Conservation (phyloP, 2,113 vertebrate genomes). For the Aptenodytes forsteri region DNA sequence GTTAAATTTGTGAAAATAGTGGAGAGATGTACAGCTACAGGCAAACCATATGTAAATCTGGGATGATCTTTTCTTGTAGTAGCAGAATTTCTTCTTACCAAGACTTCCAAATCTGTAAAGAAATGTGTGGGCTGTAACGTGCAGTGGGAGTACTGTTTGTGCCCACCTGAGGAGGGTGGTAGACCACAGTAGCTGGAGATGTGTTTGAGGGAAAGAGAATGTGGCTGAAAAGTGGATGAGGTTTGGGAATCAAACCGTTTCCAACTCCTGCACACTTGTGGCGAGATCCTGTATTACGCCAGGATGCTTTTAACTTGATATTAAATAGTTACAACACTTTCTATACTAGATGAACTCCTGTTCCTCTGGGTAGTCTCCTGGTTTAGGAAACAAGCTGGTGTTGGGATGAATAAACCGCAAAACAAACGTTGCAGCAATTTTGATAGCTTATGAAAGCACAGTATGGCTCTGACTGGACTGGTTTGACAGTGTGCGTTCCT, state of each 20-base stretch:
- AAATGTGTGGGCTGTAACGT: neutral
- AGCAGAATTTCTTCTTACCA: neutral
- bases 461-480: neutral
- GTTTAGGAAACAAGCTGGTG: neutral
- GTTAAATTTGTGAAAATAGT: neutral
- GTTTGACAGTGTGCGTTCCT: neutral
- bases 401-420: neutral
- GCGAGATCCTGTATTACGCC: neutral
- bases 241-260: neutral
- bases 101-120: neutral
- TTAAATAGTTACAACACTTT: neutral
- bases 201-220: neutral
- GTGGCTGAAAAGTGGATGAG: neutral
- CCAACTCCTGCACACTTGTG: neutral
- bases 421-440: neutral
- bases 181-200: neutral
- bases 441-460: neutral
- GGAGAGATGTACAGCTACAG: neutral
- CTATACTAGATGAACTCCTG: neutral
- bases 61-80: neutral
- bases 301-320: neutral
- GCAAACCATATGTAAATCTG: neutral
- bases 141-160: too few species aligned
- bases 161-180: neutral
- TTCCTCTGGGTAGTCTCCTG: neutral